Base-by-base conservation (phyloP, 2,888 invertebrate genomes). In the Melieria picta region DNA sequence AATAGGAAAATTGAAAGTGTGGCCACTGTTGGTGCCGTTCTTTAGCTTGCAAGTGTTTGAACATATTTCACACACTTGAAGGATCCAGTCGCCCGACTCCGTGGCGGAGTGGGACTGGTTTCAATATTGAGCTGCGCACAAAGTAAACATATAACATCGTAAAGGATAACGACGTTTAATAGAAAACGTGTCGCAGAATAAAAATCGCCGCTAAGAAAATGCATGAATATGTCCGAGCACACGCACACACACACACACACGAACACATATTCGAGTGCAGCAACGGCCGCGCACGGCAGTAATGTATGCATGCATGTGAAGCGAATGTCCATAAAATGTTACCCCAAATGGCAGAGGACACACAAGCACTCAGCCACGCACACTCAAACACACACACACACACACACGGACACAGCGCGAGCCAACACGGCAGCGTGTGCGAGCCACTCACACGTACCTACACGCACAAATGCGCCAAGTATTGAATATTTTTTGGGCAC, bases 151-250 rank as follows among this genome's bases (percentile, higher is more conserved):
- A 64, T 67, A 61, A 72, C 58, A 62, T 50, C 69, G 61, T 46
- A 69, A 73, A 70, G 70, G 60, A 70, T 70, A 65, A 65, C 64
- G 60, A 71, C 56, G 72, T 81, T 82, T 84, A 84, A 84, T 84
- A 82, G 82, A 82, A 84, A 84, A 84, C 83, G 83, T 84, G 83
- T 83, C 81, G 80, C 74, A 78, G 83, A 83, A 84, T 84, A 84
- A 84, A 82, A 83, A 82, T 83, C 79, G 78, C 79, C 84, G 82
- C 84, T 83, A 84, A 83, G 84, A 81, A 84, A 83, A 81, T 83
- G 83, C 77, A 77, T 77, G 75, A 77, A 77, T 75, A 71, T 74
- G 55, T 52, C 57, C 69, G 68, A 13, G 16, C 60, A 67, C 52
- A 67, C 6, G 43, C 50, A 3, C 30, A 30, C 30, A 30, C 30